Evolutionary conservation across 2,888 invertebrate genomes (phyloP), one percentile per base, ranked within the genome.

Genomic region (Mallateleia sp.): DNA sequence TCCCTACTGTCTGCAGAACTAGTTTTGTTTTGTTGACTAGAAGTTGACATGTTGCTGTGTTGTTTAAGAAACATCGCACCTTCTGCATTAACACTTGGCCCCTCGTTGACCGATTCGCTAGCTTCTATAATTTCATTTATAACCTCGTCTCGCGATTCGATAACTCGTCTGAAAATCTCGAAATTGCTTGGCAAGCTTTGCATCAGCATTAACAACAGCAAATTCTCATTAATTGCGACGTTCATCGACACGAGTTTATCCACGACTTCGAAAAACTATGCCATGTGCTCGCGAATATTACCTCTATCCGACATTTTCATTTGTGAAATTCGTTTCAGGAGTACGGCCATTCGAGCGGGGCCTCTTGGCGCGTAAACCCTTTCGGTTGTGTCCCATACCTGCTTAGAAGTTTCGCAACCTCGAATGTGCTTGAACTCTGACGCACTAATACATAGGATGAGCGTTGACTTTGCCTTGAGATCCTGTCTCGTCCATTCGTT

Each of bases 331-430:
- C 11, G 38, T 38, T 38, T 38, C 2, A 38, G 38, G 11, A 38
- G 14, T 3, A 62, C 47, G 14, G 83, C 83, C 64, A 79, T 87
- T 2, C 72, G 83, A 5, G 83, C 80, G n/a, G 87, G 83, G n/a
- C 72, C 83, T 32, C 60, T 32, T 0, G 80, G 79, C 0, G 79
- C 56, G 32, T 60, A 80, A 0, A 28, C 58, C 2, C 38, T 7
- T 9, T 72, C 66, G 14, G 83, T n/a, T 38, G 64, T 83, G 15
- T 62, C 62, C 87, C 71, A 87, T 0, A 83, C 58, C 2, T 81
- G 38, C 14, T 83, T 67, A 11, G 75, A 74, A 11, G 83, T 83
- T 0, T 0, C 11, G 32, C 87, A 83, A 6, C 71, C 83, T 14
- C 75, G 74, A 0, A 52, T 24, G 4, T 83, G 87, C 64, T 83